Percentiles rank a stretch among this genome's conserved stretches.
Conservation (phyloP, 2,888 invertebrate species). For the Miltochrista miniata region DNA sequence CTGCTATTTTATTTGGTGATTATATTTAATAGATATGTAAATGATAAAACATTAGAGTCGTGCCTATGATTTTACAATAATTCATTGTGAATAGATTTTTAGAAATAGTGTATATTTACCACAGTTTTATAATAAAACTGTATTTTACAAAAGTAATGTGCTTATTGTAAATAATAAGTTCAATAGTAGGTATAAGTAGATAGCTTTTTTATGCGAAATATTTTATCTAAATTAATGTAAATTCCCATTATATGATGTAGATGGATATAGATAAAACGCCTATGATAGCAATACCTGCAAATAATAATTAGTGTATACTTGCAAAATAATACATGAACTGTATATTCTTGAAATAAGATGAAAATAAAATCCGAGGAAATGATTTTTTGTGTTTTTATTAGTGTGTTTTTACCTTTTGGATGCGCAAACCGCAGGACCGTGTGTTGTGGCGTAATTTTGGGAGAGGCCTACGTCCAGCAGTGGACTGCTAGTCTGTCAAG, state of each 20-base stretch:
- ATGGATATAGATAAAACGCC: too few relatives aligned
- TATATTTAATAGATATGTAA: too few relatives aligned
- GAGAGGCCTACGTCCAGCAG: too few relatives aligned
- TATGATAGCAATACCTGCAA: background rate
- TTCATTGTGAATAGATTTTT: too few relatives aligned
- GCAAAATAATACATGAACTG: background rate
- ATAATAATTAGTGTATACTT: background rate
- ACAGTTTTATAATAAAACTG: background rate
- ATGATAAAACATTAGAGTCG: too few relatives aligned
- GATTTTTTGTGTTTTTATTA: background rate
- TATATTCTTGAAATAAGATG: background rate
- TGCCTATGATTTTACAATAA: too few relatives aligned
- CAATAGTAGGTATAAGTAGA: background rate
- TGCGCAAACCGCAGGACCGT: too few relatives aligned
- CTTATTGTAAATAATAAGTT: background rate
- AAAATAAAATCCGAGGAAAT: background rate
- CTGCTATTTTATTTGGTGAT: too few relatives aligned
- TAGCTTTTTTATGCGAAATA: constrained; percentile 1
- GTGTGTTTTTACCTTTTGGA: background rate
- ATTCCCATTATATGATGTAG: too few relatives aligned
- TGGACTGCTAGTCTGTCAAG: too few relatives aligned
- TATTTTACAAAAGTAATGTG: too few relatives aligned
- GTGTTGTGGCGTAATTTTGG: too few relatives aligned
- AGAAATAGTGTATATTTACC: background rate
- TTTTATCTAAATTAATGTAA: background rate